Evolutionary conservation across 2,113 vertebrate genomes (phyloP).

Genomic region (Peucedramus taeniatus): DNA sequence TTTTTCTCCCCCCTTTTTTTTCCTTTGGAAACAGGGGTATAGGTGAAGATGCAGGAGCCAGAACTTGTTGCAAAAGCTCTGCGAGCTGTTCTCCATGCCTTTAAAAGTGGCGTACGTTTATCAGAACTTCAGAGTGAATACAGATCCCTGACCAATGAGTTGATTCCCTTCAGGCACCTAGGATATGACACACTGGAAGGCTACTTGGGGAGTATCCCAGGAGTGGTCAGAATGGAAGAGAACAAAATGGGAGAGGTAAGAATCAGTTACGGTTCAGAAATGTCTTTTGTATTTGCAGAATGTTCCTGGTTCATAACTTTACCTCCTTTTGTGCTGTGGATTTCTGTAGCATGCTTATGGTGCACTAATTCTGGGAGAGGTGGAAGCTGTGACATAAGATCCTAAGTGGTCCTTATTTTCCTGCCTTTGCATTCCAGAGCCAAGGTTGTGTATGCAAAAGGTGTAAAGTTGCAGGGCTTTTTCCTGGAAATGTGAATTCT

Average conservation of each 20-base stretch:
- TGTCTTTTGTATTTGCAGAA: not conserved
- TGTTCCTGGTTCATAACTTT: not conserved
- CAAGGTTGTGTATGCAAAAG: not conserved
- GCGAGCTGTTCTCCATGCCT: slow-evolving; percentile 85
- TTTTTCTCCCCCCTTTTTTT: not conserved
- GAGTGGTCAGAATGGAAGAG: slow-evolving; percentile 80
- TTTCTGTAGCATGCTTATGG: not conserved
- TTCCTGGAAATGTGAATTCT: not conserved
- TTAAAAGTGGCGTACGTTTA: slow-evolving; percentile 80
- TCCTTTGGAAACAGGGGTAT: not conserved
- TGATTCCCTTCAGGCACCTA: slow-evolving; percentile 81
- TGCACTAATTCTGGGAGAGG: not conserved
- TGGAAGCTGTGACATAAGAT: not conserved
- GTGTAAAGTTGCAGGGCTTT: not conserved
- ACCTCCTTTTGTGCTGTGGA: not conserved
- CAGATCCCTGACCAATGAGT: slow-evolving; percentile 82
- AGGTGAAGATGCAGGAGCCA: slow-evolving; percentile 82
- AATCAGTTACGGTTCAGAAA: not conserved
- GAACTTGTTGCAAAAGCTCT: slow-evolving; percentile 84
- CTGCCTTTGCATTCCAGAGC: not conserved
- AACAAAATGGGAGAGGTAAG: slow-evolving; percentile 86
- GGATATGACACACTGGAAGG: slow-evolving; percentile 79
- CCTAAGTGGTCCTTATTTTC: not conserved
- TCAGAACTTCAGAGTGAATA: slow-evolving; percentile 80
- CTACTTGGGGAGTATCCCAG: slow-evolving; percentile 82